Base-by-base conservation (phyloP, 1,140 invertebrate species). In the Calliphora vicina region DNA sequence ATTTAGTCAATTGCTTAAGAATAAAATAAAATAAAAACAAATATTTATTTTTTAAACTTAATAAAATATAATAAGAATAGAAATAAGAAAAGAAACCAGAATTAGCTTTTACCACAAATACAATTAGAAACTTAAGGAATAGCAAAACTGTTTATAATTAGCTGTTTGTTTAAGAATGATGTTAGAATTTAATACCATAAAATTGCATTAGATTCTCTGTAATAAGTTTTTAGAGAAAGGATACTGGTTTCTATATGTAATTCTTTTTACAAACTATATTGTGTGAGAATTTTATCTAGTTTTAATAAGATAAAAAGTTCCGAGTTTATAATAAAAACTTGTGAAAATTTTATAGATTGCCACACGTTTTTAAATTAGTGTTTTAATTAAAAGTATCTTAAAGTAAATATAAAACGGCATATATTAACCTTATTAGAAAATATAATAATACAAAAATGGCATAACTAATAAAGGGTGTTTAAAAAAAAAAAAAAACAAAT, bases 1-100 rank as follows among this genome's bases (percentile, higher is more conserved):
- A 78, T 78, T 78, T 78, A 78, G 74, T 78, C 74, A 78, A 78
- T 26, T 43, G 35, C 23, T 23, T 23, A 78, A 78, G 74, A 45
- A 78, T 74, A 15, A 74, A 74, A 74, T 74, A 35, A 13, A 74
- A 50, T 3, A 50, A 50, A 50, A 74, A 50, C 13, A 50, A 50
- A 50, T 67, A 67, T 67, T 67, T 67, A 67, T 67, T 67, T 67
- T 1, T 12, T 67, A 67, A 57, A 57, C 15, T 57, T n/a, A 57
- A 57, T 57, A 57, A 57, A 57, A 35, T 35, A 8, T 35, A 35
- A 35, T 35, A 35, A 35, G 10, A 35, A 35, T n/a, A 35, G 10
- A 35, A 1, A 35, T 10, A 35, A 35, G 35, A 50, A 50, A 50
- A 1, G 2, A 6, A 50, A 50, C 5, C 4, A 12, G 45, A 50